Evolutionary conservation across 2,113 vertebrate genomes (phyloP).

Genomic region (Enhydra lutris): DNA sequence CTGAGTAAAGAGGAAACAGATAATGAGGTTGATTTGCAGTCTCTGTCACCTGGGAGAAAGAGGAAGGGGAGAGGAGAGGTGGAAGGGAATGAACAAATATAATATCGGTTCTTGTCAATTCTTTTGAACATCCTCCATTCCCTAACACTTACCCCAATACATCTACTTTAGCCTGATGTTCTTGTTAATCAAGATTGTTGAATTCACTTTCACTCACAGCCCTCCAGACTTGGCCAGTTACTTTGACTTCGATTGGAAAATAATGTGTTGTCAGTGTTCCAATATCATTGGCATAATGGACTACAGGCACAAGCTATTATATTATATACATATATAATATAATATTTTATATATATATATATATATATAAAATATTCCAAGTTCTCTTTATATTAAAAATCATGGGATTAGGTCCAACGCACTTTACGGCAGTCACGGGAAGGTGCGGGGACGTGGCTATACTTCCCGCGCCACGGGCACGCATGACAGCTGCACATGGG

Average conservation of each 20-base stretch:
- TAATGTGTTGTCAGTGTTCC: slow-evolving; percentile 2
- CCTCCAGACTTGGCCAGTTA: background rate
- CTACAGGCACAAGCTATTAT: background rate
- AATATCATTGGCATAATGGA: background rate
- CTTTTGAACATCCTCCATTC: background rate
- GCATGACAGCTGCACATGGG: background rate
- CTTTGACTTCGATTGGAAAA: slow-evolving; percentile 7
- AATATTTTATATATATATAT: no score
- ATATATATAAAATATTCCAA: no score
- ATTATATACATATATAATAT: no score
- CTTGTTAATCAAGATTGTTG: background rate
- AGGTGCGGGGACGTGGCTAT: background rate
- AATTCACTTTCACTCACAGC: background rate
- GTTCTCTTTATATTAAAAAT: slow-evolving; percentile 25
- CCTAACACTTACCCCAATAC: accelerated
- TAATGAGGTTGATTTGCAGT: background rate
- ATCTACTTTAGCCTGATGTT: background rate
- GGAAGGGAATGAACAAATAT: background rate
- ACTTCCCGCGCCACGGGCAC: background rate
- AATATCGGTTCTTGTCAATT: background rate
- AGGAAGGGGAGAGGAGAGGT: background rate
- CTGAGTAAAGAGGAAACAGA: background rate
- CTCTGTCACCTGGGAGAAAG: background rate
- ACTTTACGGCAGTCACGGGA: background rate
- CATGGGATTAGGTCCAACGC: accelerated